Conservation (phyloP, 2,113 vertebrate genomes). For the Pyrgilauda ruficollis region DNA sequence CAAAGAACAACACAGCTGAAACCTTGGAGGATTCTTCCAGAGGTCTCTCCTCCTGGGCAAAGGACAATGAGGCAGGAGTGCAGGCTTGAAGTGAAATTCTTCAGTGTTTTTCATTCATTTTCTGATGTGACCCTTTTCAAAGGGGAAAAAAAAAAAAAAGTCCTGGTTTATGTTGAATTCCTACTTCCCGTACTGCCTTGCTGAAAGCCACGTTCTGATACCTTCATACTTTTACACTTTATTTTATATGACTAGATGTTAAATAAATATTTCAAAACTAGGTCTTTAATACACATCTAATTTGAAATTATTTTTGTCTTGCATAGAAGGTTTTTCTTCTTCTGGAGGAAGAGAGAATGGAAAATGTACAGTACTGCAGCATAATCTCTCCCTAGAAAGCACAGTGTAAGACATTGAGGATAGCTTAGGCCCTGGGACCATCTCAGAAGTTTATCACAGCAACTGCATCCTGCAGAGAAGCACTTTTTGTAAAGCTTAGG, state of each 20-base stretch:
- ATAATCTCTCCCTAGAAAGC: slow-evolving; percentile 55
- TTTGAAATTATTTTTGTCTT: slow-evolving; percentile 68
- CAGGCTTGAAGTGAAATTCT: slow-evolving; percentile 65
- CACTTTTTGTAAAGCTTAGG: slow-evolving; percentile 45
- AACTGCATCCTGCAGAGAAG: slow-evolving; percentile 34
- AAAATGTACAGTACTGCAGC: slow-evolving; percentile 6
- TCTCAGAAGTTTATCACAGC: slow-evolving; percentile 26
- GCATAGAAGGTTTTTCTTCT: slow-evolving; percentile 57
- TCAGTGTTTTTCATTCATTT: slow-evolving; percentile 62
- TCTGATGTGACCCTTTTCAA: slow-evolving; percentile 56
- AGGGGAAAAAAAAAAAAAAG: background rate
- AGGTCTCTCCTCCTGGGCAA: slow-evolving; percentile 41
- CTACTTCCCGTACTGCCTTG: slow-evolving; percentile 66
- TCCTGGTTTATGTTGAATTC: slow-evolving; percentile 62
- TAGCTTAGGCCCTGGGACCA: background rate
- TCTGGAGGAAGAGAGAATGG: slow-evolving; percentile 2
- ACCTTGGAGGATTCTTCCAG: slow-evolving; percentile 26
- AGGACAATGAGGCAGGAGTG: slow-evolving; percentile 53
- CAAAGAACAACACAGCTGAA: slow-evolving; percentile 53
- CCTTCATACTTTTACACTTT: slow-evolving; percentile 68
- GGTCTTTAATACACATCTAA: slow-evolving; percentile 69
- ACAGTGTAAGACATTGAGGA: slow-evolving; percentile 48
- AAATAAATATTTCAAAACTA: slow-evolving; percentile 71
- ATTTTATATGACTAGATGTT: slow-evolving; percentile 76
- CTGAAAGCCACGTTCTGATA: slow-evolving; percentile 62